Evolutionary conservation across 2,888 invertebrate genomes (phyloP).

Genomic region (Byasa hedistus): DNA sequence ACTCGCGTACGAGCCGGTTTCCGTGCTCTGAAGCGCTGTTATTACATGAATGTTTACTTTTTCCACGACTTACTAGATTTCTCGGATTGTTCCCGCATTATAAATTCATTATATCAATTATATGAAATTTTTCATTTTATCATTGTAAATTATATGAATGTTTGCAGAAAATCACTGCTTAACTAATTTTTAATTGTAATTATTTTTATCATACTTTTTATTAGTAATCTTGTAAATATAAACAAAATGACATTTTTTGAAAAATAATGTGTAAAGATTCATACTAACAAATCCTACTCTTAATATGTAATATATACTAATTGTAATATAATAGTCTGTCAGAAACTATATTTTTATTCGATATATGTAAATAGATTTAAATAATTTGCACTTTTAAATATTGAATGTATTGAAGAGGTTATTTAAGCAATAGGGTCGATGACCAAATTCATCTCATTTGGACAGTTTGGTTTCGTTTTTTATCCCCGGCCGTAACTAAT

Average conservation of each 20-base stretch:
- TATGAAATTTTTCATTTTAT: background rate
- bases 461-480: background rate
- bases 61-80: background rate
- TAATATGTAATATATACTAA: no score
- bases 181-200: no score
- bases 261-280: no score
- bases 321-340: no score
- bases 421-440: background rate
- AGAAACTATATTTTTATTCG: no score
- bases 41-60: conserved; percentile 6
- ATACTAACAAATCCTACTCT: no score
- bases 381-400: background rate
- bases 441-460: background rate
- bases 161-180: no score
- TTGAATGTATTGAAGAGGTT: background rate
- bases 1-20: conserved; percentile 21
- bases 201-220: no score
- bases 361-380: background rate
- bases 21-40: background rate
- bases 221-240: no score
- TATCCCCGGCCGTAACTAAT: background rate
- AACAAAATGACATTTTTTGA: no score
- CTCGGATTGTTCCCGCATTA: background rate
- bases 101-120: background rate
- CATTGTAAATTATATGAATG: background rate